Base-by-base conservation (phyloP, 2,797 vertebrate genomes). In the Pempheris klunzingeri region DNA sequence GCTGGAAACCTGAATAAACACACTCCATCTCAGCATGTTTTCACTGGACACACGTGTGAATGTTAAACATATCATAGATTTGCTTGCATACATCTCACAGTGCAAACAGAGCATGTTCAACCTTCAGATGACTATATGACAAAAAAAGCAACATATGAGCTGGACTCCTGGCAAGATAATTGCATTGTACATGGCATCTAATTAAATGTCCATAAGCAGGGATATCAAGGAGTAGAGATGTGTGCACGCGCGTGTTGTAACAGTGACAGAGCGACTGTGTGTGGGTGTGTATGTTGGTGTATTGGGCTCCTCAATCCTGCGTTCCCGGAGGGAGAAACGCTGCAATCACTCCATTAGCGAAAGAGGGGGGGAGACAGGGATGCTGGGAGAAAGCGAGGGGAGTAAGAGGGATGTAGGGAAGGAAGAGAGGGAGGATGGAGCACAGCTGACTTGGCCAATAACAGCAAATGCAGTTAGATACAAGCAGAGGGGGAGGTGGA, bases 271-370 rank as follows among this genome's bases (percentile, higher is more conserved):
- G 68, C 78, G 73, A 24, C 3, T 38, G 54, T 73, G 59, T 26
- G 65, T 57, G 47, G 66, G 79, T 30, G 61, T 78, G 80, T 80
- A 55, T 80, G 60, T 69, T 82, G 71, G 68, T 46, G 59, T 76
- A 82, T 68, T 83, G 74, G 69, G 75, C 80, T 89, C 66, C 84
- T 79, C 84, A 78, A 87, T 88, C 87, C 85, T 36, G 61, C 15
- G 53, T 81, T 91, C 89, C 90, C 77, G 4, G 70, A 88, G 91
- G 90, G 88, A 93, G 80, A 89, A 93, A 92, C 70, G 63, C 93
- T 91, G 92, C 93, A 94, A 95, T 94, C 94, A 93, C 92, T 95
- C 93, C 93, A 95, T 95, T 94, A 93, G 93, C 53, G 50, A 88
- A 88, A 89, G 81, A 89, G 81, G 88, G 84, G 83, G 84, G 68